Conservation (phyloP, 2,797 vertebrate genomes). For the Artibeus lituratus region DNA sequence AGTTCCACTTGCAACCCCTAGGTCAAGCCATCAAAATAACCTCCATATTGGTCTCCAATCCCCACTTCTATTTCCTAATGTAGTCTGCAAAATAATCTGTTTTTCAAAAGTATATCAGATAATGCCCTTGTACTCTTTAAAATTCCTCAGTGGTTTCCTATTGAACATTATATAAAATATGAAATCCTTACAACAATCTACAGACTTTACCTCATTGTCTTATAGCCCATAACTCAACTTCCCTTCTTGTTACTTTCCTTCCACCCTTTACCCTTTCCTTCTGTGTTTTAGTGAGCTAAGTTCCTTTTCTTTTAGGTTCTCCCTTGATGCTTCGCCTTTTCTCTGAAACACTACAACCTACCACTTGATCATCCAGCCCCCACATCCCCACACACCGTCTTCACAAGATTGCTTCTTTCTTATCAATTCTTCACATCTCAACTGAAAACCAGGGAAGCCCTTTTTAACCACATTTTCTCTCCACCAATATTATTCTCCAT, state of each 20-base stretch:
- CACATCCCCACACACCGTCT: fast-evolving
- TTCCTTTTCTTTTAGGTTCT: background rate
- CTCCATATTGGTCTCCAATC: background rate
- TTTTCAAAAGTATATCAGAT: background rate
- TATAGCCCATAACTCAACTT: background rate
- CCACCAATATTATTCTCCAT: background rate
- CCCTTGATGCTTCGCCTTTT: background rate
- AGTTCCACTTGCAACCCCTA: background rate
- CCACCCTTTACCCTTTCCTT: background rate
- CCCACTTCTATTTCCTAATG: background rate
- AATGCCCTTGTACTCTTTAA: background rate
- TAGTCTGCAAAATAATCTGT: background rate
- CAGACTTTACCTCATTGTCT: background rate
- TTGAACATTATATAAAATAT: background rate
- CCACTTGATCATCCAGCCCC: background rate
- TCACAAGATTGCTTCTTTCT: background rate
- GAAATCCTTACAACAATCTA: background rate
- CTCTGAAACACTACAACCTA: background rate
- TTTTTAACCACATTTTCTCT: background rate
- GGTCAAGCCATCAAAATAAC: background rate
- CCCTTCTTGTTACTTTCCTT: background rate
- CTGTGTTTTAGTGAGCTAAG: background rate
- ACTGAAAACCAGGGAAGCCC: background rate
- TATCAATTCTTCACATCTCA: background rate
- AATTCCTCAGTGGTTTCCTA: background rate